Evolutionary conservation across 2,113 vertebrate genomes (phyloP).

Genomic region (Progne subis): DNA sequence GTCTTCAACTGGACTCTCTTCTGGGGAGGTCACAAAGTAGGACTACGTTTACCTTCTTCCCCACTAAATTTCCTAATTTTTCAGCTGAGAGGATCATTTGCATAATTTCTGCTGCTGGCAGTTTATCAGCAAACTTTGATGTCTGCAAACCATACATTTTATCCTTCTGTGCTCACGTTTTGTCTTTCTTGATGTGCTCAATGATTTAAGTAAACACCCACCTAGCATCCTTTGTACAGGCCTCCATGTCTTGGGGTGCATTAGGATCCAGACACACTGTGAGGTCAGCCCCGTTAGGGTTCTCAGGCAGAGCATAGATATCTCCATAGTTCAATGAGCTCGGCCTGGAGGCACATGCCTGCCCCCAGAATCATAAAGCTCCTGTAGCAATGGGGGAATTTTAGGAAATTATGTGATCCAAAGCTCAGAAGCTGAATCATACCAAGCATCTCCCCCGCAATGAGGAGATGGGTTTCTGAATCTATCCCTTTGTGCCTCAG

Average conservation of each 20-base stretch:
- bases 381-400: not conserved
- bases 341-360: not conserved
- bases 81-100: not conserved
- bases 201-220: not conserved
- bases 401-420: not conserved
- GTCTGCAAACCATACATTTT: not conserved
- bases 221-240: not conserved
- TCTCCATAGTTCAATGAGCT: not conserved
- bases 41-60: not conserved
- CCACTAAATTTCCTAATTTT: not conserved
- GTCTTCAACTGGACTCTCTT: not conserved
- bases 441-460: not conserved
- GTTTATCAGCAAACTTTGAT: not conserved
- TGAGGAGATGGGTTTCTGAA: not conserved
- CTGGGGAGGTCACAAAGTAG: not conserved
- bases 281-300: rapidly evolving
- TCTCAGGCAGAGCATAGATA: not conserved
- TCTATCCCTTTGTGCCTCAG: not conserved
- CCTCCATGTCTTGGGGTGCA: not conserved
- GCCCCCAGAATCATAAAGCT: not conserved
- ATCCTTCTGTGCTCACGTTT: not conserved
- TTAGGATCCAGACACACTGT: not conserved
- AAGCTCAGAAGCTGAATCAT: not conserved
- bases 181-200: not conserved
- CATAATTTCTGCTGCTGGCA: not conserved